These are phyloP conservation scores for Aphaenogaster floridana DNA, from an alignment of 1,140 invertebrate genomes.

Conservation along the genomic window DNA sequence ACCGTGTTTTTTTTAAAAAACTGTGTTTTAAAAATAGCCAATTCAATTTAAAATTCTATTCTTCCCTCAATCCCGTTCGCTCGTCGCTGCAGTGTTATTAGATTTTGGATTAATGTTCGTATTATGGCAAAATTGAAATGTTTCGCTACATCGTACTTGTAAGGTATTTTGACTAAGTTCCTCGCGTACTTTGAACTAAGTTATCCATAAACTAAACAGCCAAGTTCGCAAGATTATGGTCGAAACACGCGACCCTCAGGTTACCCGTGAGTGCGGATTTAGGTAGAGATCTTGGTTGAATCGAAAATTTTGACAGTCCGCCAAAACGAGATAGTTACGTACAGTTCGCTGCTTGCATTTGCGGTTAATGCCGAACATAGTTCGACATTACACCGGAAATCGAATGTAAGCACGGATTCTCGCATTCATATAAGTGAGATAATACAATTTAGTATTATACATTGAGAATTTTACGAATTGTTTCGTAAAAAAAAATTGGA, in stretches of 20 bases:
- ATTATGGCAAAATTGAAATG: conserved; percentile 63
- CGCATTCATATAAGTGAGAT: neutral
- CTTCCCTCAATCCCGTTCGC: neutral
- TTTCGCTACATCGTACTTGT: conserved; percentile 27
- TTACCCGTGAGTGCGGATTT: conserved; percentile 49
- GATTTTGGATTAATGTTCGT: conserved; percentile 14
- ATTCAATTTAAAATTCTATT: conserved; percentile 12
- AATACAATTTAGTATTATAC: neutral
- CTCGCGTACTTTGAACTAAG: conserved; percentile 48
- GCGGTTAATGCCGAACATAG: conserved; percentile 44
- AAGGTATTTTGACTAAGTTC: conserved; percentile 61
- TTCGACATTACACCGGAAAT: conserved; percentile 25
- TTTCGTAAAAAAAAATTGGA: neutral
- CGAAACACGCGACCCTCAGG: conserved; percentile 29
- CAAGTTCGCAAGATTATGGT: conserved; percentile 57
- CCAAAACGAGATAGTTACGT: conserved; percentile 53
- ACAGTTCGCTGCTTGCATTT: conserved; percentile 35
- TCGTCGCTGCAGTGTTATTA: neutral
- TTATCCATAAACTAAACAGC: conserved; percentile 61
- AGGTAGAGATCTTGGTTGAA: conserved; percentile 40
- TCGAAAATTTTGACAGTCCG: conserved; percentile 53
- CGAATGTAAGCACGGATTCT: conserved; percentile 16
- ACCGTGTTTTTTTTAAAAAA: no score
- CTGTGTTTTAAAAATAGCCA: neutral
- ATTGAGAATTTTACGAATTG: neutral